Conservation (phyloP, 1,140 invertebrate species). For the Sesamia nonagrioides region DNA sequence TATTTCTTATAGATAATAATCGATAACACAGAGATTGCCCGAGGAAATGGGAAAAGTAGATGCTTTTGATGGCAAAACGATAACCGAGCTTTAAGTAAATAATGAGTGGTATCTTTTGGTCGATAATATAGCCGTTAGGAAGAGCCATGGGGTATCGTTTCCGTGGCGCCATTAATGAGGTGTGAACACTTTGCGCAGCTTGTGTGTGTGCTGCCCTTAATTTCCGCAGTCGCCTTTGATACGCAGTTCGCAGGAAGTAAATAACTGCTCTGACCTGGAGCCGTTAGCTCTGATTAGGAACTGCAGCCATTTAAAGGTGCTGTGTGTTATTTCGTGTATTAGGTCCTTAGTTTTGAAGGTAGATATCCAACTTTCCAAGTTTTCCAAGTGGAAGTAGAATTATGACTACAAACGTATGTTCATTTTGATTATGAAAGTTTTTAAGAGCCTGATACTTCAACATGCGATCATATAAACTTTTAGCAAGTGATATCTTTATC, state of each 20-base stretch:
- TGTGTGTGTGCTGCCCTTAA: slow-evolving; percentile 34
- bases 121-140: slow-evolving; percentile 13
- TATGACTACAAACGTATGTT: too few relatives aligned
- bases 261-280: slow-evolving; percentile 14
- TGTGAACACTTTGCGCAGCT: slow-evolving; percentile 33
- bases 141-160: slow-evolving; percentile 8
- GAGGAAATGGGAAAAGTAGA: neutral
- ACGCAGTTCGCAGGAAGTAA: slow-evolving; percentile 41
- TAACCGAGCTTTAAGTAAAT: slow-evolving; percentile 13
- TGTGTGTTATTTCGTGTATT: neutral
- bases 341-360: neutral
- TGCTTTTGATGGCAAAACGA: neutral
- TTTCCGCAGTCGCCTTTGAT: slow-evolving; percentile 47
- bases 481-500: too few relatives aligned
- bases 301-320: neutral
- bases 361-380: too few relatives aligned
- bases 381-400: too few relatives aligned
- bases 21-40: slow-evolving; percentile 11
- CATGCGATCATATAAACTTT: too few relatives aligned
- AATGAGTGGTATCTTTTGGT: slow-evolving; percentile 12
- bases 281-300: neutral
- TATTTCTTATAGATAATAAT: slow-evolving; percentile 40
- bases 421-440: too few relatives aligned
- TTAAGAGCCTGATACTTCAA: too few relatives aligned
- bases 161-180: slow-evolving; percentile 25